Conservation (phyloP, 2,113 vertebrate genomes). For the Pipra filicauda region DNA sequence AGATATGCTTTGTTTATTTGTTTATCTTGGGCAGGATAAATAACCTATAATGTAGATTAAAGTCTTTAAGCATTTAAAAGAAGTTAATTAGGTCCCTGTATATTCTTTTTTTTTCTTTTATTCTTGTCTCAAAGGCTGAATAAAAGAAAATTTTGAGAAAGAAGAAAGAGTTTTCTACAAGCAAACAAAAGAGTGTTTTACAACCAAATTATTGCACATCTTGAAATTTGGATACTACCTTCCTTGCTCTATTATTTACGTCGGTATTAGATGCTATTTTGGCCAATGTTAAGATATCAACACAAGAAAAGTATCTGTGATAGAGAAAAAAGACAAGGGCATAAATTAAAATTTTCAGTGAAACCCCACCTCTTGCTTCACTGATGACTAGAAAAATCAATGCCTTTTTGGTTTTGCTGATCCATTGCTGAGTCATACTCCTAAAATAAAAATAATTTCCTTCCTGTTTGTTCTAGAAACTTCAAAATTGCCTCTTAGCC, state of each 20-base stretch:
- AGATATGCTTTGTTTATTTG: not conserved
- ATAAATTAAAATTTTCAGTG: not conserved
- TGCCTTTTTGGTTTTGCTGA: conserved; percentile 9
- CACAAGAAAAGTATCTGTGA: not conserved
- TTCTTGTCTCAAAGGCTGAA: not conserved
- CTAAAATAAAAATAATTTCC: conserved; percentile 48
- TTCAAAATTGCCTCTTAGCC: conserved; percentile 41
- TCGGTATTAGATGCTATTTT: not conserved
- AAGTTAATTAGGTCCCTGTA: not conserved
- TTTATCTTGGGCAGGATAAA: not conserved
- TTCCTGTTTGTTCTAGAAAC: conserved; percentile 41
- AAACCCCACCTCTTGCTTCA: not conserved
- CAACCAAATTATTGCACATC: not conserved
- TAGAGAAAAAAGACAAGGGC: not conserved
- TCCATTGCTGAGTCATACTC: conserved; percentile 39
- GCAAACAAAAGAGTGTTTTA: not conserved
- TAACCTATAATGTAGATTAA: not conserved
- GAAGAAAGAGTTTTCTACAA: not conserved
- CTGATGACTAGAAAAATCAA: conserved; percentile 15
- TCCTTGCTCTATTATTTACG: not conserved
- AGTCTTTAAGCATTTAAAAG: not conserved
- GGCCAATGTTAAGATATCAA: not conserved
- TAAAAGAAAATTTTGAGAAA: not conserved
- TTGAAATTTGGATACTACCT: not conserved
- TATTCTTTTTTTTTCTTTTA: not conserved